phyloP scores from a whole-genome alignment of 2,888 invertebrate species.

The Phorcus lineatus region DNA sequence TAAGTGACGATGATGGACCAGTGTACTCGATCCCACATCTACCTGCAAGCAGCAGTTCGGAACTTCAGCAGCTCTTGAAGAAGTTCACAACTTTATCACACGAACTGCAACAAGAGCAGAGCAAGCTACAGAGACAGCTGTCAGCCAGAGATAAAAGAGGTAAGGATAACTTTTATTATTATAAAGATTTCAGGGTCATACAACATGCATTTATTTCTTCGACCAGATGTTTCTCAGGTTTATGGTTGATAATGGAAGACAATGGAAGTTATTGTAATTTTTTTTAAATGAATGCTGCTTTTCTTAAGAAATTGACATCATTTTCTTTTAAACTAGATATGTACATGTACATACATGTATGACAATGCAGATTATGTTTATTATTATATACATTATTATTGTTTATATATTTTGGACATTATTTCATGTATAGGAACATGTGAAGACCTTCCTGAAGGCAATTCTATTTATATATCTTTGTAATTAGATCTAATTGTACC shows the following conservation, averaged over 20 bases:
- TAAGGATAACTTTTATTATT: not conserved
- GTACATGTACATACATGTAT: too few species aligned
- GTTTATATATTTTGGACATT: too few species aligned
- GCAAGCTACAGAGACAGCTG: slow-evolving; percentile 65
- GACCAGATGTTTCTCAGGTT: not conserved
- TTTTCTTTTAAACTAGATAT: not conserved
- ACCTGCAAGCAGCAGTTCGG: slow-evolving; percentile 66
- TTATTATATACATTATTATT: too few species aligned
- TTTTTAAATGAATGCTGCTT: too few species aligned
- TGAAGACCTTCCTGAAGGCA: too few species aligned
- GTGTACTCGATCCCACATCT: slow-evolving; percentile 69
- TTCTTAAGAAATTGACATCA: not conserved
- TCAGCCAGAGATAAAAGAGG: slow-evolving; percentile 41
- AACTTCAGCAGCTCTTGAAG: slow-evolving; percentile 71
- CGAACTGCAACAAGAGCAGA: slow-evolving; percentile 76
- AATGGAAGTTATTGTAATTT: too few species aligned
- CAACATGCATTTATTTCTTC: not conserved
- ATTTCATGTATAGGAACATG: too few species aligned
- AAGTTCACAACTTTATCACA: slow-evolving; percentile 75
- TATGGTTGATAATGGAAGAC: too few species aligned
- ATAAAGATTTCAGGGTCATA: not conserved
- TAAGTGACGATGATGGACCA: slow-evolving; percentile 65
- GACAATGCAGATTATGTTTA: too few species aligned
- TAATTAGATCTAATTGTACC: not conserved
- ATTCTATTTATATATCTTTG: too few species aligned